Conservation (phyloP, 1,140 invertebrate species). For the Cydia amplana region DNA sequence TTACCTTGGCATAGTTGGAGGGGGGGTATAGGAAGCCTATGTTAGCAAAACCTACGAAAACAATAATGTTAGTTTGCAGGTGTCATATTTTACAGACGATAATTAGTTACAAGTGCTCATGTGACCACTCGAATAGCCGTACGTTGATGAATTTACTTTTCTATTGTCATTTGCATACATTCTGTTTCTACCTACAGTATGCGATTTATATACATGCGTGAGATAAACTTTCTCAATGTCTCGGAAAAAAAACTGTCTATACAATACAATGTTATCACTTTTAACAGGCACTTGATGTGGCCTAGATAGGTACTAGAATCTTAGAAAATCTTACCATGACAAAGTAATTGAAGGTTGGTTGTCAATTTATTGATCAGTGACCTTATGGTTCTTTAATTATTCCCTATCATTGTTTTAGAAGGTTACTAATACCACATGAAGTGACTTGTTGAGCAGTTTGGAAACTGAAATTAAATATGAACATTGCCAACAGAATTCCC, state of each 20-base stretch:
- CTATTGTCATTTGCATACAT: constrained; percentile 1
- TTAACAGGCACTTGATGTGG: not conserved
- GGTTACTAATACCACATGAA: not conserved
- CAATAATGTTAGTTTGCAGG: constrained; percentile 26
- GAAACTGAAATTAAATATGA: not conserved
- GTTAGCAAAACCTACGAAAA: constrained; percentile 14
- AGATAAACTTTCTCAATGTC: constrained; percentile 6
- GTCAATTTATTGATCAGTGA: constrained; percentile 2
- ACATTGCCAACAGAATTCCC: too few relatives aligned
- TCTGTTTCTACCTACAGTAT: not conserved
- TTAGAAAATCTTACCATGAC: not conserved
- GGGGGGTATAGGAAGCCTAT: constrained; percentile 9
- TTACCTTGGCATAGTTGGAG: constrained; percentile 27
- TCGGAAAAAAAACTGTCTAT: not conserved
- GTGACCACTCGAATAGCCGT: not conserved
- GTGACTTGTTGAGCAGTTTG: not conserved
- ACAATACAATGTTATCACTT: not conserved
- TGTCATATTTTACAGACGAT: constrained; percentile 10
- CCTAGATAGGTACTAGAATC: not conserved
- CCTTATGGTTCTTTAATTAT: not conserved
- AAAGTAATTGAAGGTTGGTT: not conserved
- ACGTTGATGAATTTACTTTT: not conserved
- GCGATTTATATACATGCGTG: not conserved
- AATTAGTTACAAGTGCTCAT: not conserved
- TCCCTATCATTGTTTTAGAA: not conserved